Percentiles rank a stretch among this genome's conserved stretches.
Conservation (phyloP, 2,797 vertebrate genomes). For the Lacerta agilis region DNA sequence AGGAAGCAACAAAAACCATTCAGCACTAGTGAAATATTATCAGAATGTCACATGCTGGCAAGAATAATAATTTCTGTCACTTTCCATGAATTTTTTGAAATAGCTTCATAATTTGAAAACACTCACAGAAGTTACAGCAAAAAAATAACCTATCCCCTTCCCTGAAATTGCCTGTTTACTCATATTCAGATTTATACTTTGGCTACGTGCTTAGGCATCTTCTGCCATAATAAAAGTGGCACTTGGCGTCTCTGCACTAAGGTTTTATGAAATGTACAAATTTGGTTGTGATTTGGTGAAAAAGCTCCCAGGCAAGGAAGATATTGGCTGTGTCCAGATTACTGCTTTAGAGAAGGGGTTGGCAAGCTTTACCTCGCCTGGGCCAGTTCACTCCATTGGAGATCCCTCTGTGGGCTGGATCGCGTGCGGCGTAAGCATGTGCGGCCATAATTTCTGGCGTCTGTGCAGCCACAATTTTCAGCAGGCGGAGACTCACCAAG, state of each 20-base stretch:
- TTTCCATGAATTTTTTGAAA: slow-evolving; percentile 22
- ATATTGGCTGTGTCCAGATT: too few relatives aligned
- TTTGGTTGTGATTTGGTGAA: neutral
- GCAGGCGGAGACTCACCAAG: too few relatives aligned
- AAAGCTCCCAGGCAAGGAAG: neutral
- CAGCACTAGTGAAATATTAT: neutral
- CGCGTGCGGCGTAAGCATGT: rapidly evolving
- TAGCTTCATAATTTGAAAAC: slow-evolving; percentile 4
- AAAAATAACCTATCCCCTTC: neutral
- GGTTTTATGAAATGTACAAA: neutral
- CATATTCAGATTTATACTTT: neutral
- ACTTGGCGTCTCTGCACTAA: neutral
- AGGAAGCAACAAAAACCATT: slow-evolving; percentile 19
- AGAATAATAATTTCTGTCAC: slow-evolving; percentile 29
- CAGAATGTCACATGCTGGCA: slow-evolving; percentile 6
- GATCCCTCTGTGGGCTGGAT: too few relatives aligned
- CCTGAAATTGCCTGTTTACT: neutral
- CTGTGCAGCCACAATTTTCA: too few relatives aligned
- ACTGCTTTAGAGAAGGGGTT: too few relatives aligned
- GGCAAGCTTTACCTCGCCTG: too few relatives aligned
- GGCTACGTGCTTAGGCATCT: neutral
- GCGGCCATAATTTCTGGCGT: too few relatives aligned
- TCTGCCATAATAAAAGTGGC: neutral
- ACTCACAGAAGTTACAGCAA: neutral
- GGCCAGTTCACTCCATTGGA: too few relatives aligned